phyloP scores from a whole-genome alignment of 2,888 invertebrate genomes.

The Chymomyza amoena region DNA sequence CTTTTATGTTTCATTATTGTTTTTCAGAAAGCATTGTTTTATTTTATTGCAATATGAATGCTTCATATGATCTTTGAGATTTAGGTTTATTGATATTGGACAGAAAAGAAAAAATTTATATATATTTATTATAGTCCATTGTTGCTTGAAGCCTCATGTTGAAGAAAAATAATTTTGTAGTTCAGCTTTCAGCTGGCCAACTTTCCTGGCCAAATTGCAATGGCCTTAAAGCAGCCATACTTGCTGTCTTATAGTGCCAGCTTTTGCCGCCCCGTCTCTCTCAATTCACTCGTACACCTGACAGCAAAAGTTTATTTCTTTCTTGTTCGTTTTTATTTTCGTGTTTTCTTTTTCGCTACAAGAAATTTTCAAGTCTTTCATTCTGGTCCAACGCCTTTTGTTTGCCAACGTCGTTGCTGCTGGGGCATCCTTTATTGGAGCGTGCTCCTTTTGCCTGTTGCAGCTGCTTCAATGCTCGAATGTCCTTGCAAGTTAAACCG shows the following conservation, averaged over 20 bases:
- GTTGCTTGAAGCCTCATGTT: not conserved
- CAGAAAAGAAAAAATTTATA: no score
- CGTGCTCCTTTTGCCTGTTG: not conserved
- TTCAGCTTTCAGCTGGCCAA: not conserved
- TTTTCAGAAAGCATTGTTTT: no score
- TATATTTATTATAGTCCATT: no score
- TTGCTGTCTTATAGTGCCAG: not conserved
- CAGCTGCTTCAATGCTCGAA: constrained; percentile 5
- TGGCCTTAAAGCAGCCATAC: not conserved
- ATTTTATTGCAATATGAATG: no score
- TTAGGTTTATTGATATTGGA: no score
- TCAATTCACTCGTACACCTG: not conserved
- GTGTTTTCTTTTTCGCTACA: not conserved
- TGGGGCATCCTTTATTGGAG: not conserved
- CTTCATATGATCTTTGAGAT: no score
- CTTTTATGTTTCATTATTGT: no score
- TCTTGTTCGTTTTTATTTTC: not conserved
- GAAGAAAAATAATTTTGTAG: not conserved
- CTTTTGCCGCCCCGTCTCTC: not conserved
- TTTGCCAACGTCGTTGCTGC: not conserved
- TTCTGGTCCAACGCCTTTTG: constrained; percentile 3
- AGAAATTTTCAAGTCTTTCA: constrained; percentile 11
- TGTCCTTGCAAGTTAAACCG: constrained; percentile 11
- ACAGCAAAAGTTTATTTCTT: not conserved
- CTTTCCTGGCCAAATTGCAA: no score